Evolutionary conservation across 2,113 vertebrate species (phyloP), one percentile per base, ranked within the genome.

Genomic region (Zootoca vivipara): DNA sequence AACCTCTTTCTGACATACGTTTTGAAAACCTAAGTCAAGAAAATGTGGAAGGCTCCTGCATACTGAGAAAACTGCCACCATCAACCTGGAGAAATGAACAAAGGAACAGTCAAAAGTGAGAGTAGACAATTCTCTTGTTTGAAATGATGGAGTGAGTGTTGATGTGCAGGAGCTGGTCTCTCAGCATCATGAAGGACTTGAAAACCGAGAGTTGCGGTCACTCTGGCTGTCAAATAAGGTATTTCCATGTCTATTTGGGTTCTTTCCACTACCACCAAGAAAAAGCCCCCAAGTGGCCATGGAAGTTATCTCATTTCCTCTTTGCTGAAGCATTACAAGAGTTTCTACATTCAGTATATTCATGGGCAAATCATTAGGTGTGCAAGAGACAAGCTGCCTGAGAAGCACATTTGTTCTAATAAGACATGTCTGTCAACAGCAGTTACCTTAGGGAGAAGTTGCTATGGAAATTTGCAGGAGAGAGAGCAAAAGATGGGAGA

Each of bases 301-400:
- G n/a, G 42, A 64, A 78, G 9, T 22, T 7, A 56, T 33, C n/a
- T 62, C 52, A 62, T 70, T 86, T 86, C 65, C 67, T 62, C 65
- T n/a, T 75, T 42, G 20, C 35, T 64, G 52, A 80, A 81, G 6
- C 38, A 9, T 30, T 28, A 5, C 28, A 35, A 10, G 69, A 28
- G n/a, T 52, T 46, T 72, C n/a, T 46, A 10, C n/a, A 20, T 78
- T 86, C n/a, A 70, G 42, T 78, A 52, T 52, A 69, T 46, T 86
- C 77, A 78, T 86, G 78, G 75, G 9, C 24, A 85, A 73, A 52
- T 85, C 65, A 89, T 72, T 30, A 78, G 13, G 15, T 78, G 65
- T 26, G 74, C 22, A 74, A 65, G 80, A 20, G 72, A 38, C 4
- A 20, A 52, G 56, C 13, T 79, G 65, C 24, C 42, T 52, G 62